Evolutionary conservation across 2,888 invertebrate genomes (phyloP).

Genomic region (Amiota mariae): DNA sequence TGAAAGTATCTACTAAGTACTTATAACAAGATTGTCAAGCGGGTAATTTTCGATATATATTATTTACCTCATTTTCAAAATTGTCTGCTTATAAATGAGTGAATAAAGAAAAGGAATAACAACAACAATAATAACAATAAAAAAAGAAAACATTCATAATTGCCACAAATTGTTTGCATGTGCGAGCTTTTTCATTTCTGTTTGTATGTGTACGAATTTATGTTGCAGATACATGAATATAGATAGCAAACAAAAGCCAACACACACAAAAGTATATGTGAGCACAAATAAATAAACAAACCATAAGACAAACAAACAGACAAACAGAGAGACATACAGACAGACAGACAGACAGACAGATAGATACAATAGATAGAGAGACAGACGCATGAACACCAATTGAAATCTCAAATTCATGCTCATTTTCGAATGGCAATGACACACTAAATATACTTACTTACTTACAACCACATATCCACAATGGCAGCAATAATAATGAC

Average conservation of each 20-base stretch:
- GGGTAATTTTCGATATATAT: conserved; percentile 21
- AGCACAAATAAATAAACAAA: background rate
- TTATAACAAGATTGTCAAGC: conserved; percentile 12
- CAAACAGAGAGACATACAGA: too few species aligned
- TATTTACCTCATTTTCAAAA: conserved; percentile 19
- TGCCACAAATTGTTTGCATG: conserved; percentile 19
- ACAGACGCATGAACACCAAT: conserved; percentile 39
- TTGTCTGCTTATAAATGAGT: background rate
- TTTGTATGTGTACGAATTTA: background rate
- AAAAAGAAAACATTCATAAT: conserved; percentile 11
- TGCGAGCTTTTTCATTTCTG: background rate
- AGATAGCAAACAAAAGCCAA: background rate
- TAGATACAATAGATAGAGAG: background rate
- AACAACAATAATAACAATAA: background rate
- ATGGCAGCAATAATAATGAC: conserved; percentile 7
- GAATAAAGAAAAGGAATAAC: too few species aligned
- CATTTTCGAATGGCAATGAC: conserved; percentile 57
- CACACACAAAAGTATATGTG: too few species aligned
- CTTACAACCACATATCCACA: conserved; percentile 47
- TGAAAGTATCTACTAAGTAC: too few species aligned
- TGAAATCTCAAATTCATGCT: conserved; percentile 55
- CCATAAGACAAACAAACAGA: too few species aligned
- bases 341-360: too few species aligned
- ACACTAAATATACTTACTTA: conserved; percentile 52
- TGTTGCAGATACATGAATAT: conserved; percentile 22